These are phyloP conservation scores for Meteorus colon DNA, from an alignment of 2,888 invertebrate species.

Conservation along the genomic window DNA sequence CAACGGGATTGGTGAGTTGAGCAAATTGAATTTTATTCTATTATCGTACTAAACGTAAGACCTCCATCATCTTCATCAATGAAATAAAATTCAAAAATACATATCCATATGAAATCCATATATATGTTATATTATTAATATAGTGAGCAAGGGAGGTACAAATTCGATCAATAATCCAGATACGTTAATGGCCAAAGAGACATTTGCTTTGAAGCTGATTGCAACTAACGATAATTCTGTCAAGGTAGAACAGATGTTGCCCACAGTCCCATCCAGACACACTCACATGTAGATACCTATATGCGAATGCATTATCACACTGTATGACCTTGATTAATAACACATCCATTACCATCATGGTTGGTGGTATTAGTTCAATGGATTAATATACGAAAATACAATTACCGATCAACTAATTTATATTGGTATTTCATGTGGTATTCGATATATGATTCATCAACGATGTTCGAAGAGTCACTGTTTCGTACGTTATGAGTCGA, in stretches of 20 bases:
- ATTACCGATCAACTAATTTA: background rate
- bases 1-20: background rate
- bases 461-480: too few species aligned
- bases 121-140: background rate
- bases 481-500: too few species aligned
- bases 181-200: constrained; percentile 22
- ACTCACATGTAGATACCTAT: background rate
- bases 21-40: background rate
- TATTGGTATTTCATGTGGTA: background rate
- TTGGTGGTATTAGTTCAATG: background rate
- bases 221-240: constrained; percentile 9
- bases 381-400: background rate
- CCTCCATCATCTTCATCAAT: background rate
- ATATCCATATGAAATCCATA: background rate
- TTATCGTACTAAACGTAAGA: background rate
- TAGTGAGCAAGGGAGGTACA: background rate
- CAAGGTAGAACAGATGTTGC: background rate
- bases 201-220: constrained; percentile 19
- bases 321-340: constrained; percentile 12
- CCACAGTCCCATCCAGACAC: background rate
- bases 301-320: background rate
- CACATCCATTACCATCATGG: background rate
- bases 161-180: constrained; percentile 7
- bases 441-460: too few species aligned
- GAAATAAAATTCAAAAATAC: background rate